Conservation (phyloP, 2,113 vertebrate species). For the Promerops cafer region DNA sequence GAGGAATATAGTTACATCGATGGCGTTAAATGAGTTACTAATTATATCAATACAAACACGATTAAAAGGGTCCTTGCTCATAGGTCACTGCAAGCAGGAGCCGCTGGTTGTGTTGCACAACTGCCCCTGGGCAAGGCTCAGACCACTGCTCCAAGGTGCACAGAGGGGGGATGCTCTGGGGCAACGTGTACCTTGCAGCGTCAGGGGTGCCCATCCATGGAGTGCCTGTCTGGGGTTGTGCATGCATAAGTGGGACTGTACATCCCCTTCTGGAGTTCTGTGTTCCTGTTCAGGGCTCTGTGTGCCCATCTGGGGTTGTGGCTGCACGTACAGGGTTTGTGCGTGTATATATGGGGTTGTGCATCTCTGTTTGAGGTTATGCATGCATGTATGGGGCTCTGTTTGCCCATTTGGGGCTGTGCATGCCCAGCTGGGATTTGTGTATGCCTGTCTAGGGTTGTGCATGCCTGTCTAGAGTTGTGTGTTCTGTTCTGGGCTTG, state of each 20-base stretch:
- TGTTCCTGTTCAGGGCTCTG: accelerated
- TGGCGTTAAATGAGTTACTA: constrained; percentile 71
- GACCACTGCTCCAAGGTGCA: accelerated
- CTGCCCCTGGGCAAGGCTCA: not conserved
- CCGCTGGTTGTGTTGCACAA: not conserved
- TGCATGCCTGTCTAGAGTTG: not conserved
- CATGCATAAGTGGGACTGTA: not conserved
- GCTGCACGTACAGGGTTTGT: accelerated
- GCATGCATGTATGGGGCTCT: accelerated
- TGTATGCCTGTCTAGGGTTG: not conserved
- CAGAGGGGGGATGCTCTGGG: not conserved
- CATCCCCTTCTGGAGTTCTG: accelerated
- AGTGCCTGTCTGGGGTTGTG: not conserved
- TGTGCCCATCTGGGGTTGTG: accelerated
- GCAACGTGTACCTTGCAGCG: accelerated
- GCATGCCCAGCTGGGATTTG: accelerated
- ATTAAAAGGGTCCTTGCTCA: constrained; percentile 67
- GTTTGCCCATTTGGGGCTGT: accelerated
- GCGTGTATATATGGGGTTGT: accelerated
- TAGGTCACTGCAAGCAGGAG: constrained; percentile 48
- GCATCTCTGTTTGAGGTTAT: not conserved
- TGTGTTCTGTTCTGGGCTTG: not conserved
- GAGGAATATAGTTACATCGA: constrained; percentile 68
- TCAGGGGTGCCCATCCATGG: accelerated
- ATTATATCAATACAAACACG: constrained; percentile 71